Base-by-base conservation (phyloP, 1,140 invertebrate genomes). In the Panagrolaimus sp. region DNA sequence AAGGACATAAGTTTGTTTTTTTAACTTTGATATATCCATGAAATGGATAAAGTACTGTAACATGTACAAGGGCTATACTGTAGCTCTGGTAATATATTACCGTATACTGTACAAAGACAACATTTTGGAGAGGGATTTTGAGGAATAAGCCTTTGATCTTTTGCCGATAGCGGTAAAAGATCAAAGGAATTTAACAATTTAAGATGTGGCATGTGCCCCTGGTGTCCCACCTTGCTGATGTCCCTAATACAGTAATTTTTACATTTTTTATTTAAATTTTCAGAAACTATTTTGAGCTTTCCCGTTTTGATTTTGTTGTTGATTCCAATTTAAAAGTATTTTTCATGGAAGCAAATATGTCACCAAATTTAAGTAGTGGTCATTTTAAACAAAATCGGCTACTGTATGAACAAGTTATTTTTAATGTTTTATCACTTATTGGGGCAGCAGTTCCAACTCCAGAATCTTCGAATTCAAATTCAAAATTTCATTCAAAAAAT, bases 321-420 rank as follows among this genome's bases (percentile, higher is more conserved):
- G 93, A 96, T 83, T 90, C 93, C 75, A 85, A 94, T 63, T 80
- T 96, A 0, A 91, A 91, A 62, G 90, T 96, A 2, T 91, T 89
- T 78, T 85, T 95, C 2, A 90, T 97, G 88, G 94, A 97, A 84
- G 94, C 92, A 0, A 98, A 98, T 83, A 97, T 97, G 94, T 95
- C 92, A 38, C 95, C 94, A 0, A 97, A 98, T 86, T 86, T 97
- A 26, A 94, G 92, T 0, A 95, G 93, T 0, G 89, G 89, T 0
- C 93, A 98, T 85, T 97, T 91, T 84, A 88, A 89, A 48, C 89
- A 89, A 0, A 97, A 97, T 83, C 88, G 89, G 70, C 81, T 92
- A 10, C 83, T 98, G 0, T 97, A 97, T 75, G 78, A 96, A 79
- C 93, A 96, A 86, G 90, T 97, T 3, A 76, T 97, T 4, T 94